These are phyloP conservation scores for Malurus cyaneus DNA, from an alignment of 2,113 vertebrate genomes.

Conservation along the genomic window DNA sequence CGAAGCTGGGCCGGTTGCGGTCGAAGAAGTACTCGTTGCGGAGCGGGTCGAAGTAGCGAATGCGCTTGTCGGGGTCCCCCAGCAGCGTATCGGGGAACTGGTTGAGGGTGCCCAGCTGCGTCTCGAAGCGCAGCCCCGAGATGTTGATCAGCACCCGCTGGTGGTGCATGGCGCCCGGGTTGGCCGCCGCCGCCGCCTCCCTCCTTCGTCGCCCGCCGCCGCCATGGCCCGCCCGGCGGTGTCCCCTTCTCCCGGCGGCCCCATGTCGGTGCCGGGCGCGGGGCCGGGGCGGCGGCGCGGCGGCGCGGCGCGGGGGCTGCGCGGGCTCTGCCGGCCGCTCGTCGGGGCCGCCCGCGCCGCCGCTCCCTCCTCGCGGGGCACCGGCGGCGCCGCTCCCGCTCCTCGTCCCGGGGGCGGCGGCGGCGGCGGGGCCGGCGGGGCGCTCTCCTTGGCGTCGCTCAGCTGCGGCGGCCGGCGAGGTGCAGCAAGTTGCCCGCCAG, in stretches of 20 bases:
- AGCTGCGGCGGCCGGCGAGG: too few relatives aligned
- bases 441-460: too few relatives aligned
- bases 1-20: constrained; percentile 94
- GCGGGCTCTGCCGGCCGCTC: too few relatives aligned
- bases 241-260: constrained; percentile 15
- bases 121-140: constrained; percentile 92
- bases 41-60: constrained; percentile 94
- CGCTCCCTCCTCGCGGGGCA: too few relatives aligned
- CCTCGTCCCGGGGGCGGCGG: too few relatives aligned
- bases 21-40: constrained; percentile 99
- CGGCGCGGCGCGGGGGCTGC: too few relatives aligned
- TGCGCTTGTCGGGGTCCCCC: constrained; percentile 89
- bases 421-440: too few relatives aligned
- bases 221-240: constrained; percentile 45
- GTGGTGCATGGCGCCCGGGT: constrained; percentile 80
- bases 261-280: constrained; percentile 1
- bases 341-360: too few relatives aligned
- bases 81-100: constrained; percentile 94
- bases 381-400: too few relatives aligned
- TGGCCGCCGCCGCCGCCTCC: constrained; percentile 50
- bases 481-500: too few relatives aligned
- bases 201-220: constrained; percentile 5
- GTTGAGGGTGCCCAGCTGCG: constrained; percentile 92
- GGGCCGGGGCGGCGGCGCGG: not conserved
- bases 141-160: constrained; percentile 95